Base-by-base conservation (phyloP, 1,140 invertebrate genomes). In the Caenorhabditis brenneri region DNA sequence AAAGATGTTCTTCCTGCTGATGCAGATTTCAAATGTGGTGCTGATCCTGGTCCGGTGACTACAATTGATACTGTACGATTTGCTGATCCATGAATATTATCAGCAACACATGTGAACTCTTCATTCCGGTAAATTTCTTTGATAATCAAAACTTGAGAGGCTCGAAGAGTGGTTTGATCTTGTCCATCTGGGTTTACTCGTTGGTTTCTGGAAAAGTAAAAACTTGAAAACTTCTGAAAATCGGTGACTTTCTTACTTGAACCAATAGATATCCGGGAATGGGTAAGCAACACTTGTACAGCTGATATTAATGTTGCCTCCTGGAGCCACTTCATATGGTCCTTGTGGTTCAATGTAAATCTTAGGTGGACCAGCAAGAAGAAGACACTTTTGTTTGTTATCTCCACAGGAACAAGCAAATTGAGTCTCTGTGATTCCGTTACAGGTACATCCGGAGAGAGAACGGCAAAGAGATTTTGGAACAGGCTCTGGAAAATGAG, bases 271-370 rank as follows among this genome's bases (percentile, higher is more conserved):
- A 79, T 91, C 84, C 9, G 89, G 89, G 69, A 90, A 90, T n/a
- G 89, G 89, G 83, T 87, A 91, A 3, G 88, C 88, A 19, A 90
- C 90, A 49, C 87, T 89, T 15, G 89, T 79, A 88, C 89, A 90
- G 36, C 88, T 90, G 39, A 90, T 90, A 79, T 90, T 90, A 31
- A 90, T 86, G 58, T 86, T 87, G 33, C 86, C 86, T 55, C 86
- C 86, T 24, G 85, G 85, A 33, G 80, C 42, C n/a, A 90, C 88
- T 49, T 89, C 49, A 82, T 84, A 88, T n/a, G 88, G 88, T 36
- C 88, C 88, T 46, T 80, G 74, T 24, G 89, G 89, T 53, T 90
- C 83, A 48, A 90, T 79, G 53, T 90, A 90, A 51, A 90, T 89
- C 79, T 89, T 91, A 16, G 89, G 89, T n/a, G 88, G 84, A 48